Percentiles rank a stretch among this genome's conserved stretches.
Conservation (phyloP, 2,797 vertebrate species). For the Phalloptychus januarius region DNA sequence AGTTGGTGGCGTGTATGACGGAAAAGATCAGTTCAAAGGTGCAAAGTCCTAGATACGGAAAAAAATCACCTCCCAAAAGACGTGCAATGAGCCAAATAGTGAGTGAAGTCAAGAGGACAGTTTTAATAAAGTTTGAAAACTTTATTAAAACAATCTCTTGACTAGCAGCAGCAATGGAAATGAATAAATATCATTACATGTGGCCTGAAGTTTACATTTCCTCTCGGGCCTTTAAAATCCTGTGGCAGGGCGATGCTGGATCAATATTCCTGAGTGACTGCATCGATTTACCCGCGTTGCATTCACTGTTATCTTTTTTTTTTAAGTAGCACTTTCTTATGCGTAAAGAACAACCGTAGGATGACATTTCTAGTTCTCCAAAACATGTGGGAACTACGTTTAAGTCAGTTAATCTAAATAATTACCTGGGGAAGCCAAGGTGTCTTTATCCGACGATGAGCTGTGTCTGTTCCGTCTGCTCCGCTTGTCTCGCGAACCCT, state of each 20-base stretch:
- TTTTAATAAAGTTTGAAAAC: not conserved
- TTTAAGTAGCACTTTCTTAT: not conserved
- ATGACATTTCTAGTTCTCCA: not conserved
- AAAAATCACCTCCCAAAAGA: not conserved
- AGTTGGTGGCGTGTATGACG: not conserved
- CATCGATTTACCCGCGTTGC: constrained; percentile 27
- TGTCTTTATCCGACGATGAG: constrained; percentile 83
- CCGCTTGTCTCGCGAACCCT: constrained; percentile 66
- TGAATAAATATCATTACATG: not conserved
- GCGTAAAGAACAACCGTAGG: not conserved
- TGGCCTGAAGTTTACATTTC: not conserved
- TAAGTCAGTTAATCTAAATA: not conserved
- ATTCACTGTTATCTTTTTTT: not conserved
- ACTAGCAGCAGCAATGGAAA: not conserved
- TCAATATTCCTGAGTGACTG: not conserved
- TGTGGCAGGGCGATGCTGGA: not conserved
- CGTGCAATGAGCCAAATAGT: not conserved
- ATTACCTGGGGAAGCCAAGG: constrained; percentile 80
- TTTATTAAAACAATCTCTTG: not conserved
- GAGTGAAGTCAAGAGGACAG: not conserved
- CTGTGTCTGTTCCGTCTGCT: constrained; percentile 72
- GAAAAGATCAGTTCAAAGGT: constrained; percentile 1
- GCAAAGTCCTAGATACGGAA: constrained; percentile 1
- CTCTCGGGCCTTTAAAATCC: not conserved
- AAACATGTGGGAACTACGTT: not conserved